A percentile compares a stretch with the other conserved stretches of the same genome.
Conservation (phyloP, 2,113 vertebrate species). For the Bettongia penicillata region DNA sequence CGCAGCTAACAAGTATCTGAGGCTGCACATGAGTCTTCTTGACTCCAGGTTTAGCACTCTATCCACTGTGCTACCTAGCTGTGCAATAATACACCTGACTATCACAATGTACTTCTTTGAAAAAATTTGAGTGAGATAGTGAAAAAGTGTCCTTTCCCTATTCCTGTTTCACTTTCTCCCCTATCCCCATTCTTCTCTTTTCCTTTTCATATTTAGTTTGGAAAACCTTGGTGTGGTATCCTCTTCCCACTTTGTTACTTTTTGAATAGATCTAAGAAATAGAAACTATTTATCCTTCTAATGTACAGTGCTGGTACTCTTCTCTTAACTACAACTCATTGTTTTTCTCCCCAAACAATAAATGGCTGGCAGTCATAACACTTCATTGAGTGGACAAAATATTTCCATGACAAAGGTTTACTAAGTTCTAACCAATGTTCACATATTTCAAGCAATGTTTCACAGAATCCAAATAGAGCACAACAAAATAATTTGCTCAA, state of each 20-base stretch:
- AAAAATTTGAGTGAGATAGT: not conserved
- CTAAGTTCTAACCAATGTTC: not conserved
- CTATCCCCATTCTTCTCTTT: not conserved
- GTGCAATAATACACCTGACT: not conserved
- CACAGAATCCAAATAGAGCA: not conserved
- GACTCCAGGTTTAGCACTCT: not conserved
- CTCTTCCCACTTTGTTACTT: not conserved
- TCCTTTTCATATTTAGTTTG: not conserved
- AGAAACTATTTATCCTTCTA: not conserved
- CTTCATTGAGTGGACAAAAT: conserved; percentile 20
- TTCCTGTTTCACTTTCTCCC: not conserved
- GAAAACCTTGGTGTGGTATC: not conserved
- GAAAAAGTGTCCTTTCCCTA: not conserved
- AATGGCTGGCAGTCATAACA: not conserved
- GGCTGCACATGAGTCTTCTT: not conserved
- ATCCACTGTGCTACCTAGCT: not conserved
- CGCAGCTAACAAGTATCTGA: not conserved
- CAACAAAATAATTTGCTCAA: not conserved
- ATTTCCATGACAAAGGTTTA: not conserved
- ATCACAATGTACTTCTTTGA: not conserved
- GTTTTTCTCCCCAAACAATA: not conserved
- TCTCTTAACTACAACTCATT: not conserved
- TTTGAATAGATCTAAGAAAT: not conserved
- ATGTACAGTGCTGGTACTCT: not conserved
- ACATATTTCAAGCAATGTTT: not conserved